These are phyloP conservation scores for Panthera tigris DNA, from an alignment of 2,113 vertebrate genomes.

Conservation along the genomic window DNA sequence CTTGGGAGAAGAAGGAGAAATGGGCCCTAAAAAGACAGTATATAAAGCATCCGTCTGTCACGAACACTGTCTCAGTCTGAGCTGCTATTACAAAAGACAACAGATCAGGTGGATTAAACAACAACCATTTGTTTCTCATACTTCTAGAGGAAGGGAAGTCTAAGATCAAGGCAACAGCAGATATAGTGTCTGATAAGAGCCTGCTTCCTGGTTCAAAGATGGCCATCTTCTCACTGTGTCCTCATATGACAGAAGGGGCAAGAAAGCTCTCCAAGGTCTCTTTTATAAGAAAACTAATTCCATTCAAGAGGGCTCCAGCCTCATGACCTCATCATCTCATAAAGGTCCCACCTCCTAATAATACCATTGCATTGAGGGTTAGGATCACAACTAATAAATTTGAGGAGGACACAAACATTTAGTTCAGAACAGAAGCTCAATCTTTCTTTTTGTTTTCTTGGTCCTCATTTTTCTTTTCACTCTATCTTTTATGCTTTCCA, in stretches of 20 bases:
- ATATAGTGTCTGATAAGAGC: background rate
- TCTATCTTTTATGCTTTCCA: background rate
- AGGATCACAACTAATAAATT: background rate
- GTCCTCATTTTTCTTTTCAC: background rate
- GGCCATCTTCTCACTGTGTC: background rate
- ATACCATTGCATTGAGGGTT: background rate
- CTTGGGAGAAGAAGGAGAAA: background rate
- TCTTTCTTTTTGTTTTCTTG: background rate
- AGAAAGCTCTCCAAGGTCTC: background rate
- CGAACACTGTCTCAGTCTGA: background rate
- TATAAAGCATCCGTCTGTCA: background rate
- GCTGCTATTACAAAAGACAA: background rate
- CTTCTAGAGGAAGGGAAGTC: background rate
- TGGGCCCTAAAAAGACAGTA: background rate
- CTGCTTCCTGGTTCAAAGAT: background rate
- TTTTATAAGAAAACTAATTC: background rate
- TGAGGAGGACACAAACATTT: background rate
- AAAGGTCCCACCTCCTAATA: background rate
- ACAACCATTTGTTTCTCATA: background rate
- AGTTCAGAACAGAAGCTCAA: background rate
- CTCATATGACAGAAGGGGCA: background rate
- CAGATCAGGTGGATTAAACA: background rate
- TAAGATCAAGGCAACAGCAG: background rate
- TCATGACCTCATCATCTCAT: background rate
- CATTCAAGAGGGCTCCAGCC: background rate